Evolutionary conservation across 2,888 invertebrate species (phyloP), one percentile per base, ranked within the genome.

Genomic region (Torymus texanus): DNA sequence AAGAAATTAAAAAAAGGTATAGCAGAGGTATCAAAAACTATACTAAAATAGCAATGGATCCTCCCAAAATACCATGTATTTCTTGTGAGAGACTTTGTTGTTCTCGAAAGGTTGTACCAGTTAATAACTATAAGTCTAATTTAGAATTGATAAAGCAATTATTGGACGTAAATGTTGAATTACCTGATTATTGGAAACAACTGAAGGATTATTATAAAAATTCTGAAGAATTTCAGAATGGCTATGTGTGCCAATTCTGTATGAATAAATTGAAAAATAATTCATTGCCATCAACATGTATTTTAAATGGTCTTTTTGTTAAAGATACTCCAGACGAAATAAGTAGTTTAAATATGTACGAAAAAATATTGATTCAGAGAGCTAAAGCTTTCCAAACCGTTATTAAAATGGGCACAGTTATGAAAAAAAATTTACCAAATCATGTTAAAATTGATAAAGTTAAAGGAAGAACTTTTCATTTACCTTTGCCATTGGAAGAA

Each of bases 331-430:
- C 86, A 61, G 21, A 82, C 82, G n/a, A n/a, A 79, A 81, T 86
- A 29, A 21, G 18, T 11, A 41, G 18, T 8, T 75, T 75, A 18
- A 84, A 86, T 74, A 79, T 83, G 41, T 84, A 81, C 78, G 84
- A 87, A 81, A 84, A 82, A 81, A 82, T 84, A 13, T 83, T 87
- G 10, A 86, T 87, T 67, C 85, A 86, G 81, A 73, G 85, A 80
- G 87, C 87, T 16, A 88, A 87, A 84, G 86, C 88, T 4, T 88
- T 88, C 82, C 88, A 89, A 83, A 86, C 85, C 2, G 21, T 21
- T 21, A 21, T 21, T 21, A 21, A 21, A 21, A 21, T 21, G 21
- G 21, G 21, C 2, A 21, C 21, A 21, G 21, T 21, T 2, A 21
- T 21, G 21, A 21, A 21, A 2, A 21, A 21, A 21, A 21, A 2